Evolutionary conservation across 2,113 vertebrate species (phyloP).

Genomic region (Accipiter virgatus): DNA sequence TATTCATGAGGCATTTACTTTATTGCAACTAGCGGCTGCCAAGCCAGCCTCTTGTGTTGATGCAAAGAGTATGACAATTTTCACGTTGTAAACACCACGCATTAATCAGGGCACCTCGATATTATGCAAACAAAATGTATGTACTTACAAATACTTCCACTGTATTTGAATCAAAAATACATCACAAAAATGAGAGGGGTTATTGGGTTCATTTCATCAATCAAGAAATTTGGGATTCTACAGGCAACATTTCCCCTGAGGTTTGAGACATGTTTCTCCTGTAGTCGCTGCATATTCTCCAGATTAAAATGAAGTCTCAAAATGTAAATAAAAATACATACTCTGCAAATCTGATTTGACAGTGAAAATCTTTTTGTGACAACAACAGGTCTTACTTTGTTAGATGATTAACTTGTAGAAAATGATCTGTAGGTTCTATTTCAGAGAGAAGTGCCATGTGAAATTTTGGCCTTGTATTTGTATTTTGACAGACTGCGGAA

Average conservation of each 20-base stretch:
- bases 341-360: neutral
- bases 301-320: conserved; percentile 19
- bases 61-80: conserved; percentile 33
- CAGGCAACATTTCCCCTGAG: neutral
- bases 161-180: conserved; percentile 12
- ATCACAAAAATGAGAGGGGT: neutral
- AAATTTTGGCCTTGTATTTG: neutral
- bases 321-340: conserved; percentile 6
- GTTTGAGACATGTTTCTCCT: neutral
- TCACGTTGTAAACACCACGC: conserved; percentile 36
- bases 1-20: conserved; percentile 35
- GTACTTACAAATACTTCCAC: conserved; percentile 6
- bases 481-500: neutral
- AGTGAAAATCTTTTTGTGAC: neutral
- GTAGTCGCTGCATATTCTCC: neutral
- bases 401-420: neutral
- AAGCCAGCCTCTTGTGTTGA: neutral
- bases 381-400: neutral
- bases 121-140: conserved; percentile 45
- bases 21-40: neutral
- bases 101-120: conserved; percentile 39
- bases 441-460: neutral
- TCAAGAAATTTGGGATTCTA: neutral
- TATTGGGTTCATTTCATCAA: neutral
- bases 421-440: neutral